Conservation (phyloP, 2,113 vertebrate species). For the Balaeniceps rex region DNA sequence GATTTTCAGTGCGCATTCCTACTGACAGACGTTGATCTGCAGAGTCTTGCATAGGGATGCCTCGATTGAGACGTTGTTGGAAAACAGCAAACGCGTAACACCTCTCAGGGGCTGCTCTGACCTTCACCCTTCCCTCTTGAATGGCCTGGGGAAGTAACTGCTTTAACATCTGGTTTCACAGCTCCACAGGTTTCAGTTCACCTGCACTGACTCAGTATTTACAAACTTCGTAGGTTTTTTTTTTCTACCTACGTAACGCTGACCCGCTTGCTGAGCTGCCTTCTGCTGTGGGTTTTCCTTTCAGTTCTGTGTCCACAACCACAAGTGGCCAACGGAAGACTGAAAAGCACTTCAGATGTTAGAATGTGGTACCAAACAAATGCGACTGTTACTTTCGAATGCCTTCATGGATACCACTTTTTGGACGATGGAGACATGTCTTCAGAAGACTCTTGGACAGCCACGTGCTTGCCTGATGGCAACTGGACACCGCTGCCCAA, state of each 20-base stretch:
- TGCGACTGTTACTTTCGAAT: not conserved
- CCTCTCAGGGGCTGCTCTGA: not conserved
- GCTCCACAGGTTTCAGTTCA: not conserved
- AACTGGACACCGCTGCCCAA: not conserved
- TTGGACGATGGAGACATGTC: rapidly evolving
- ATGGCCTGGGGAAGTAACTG: not conserved
- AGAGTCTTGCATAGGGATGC: rapidly evolving
- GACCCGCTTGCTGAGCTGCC: not conserved
- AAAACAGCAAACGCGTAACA: not conserved
- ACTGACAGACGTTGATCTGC: not conserved
- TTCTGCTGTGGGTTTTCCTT: not conserved
- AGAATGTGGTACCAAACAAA: not conserved
- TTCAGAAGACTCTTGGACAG: not conserved
- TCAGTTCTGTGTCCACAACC: constrained; percentile 51
- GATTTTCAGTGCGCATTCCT: rapidly evolving
- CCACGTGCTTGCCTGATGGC: not conserved
- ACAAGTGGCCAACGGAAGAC: not conserved
- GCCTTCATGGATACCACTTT: not conserved
- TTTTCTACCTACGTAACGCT: rapidly evolving
- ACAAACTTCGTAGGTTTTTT: not conserved
- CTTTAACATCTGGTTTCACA: not conserved
- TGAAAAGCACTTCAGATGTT: not conserved
- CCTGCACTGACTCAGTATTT: not conserved
- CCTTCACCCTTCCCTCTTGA: no score
- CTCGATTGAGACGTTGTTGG: not conserved